Evolutionary conservation across 2,113 vertebrate genomes (phyloP).

Genomic region (Campylomormyrus numenius): DNA sequence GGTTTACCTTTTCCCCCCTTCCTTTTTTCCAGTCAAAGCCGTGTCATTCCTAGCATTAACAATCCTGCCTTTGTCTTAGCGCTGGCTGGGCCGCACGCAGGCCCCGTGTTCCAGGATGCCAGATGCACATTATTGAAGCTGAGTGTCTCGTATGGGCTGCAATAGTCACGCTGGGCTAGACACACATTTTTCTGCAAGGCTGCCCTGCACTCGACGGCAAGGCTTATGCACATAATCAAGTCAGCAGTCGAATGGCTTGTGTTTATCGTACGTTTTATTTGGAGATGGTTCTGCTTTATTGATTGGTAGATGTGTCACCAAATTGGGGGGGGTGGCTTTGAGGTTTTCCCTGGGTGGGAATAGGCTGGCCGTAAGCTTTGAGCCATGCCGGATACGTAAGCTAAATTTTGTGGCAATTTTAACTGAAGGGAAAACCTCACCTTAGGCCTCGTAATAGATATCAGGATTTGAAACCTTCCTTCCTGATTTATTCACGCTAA

Average conservation of each 20-base stretch:
- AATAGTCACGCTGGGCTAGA: neutral
- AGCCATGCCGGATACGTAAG: neutral
- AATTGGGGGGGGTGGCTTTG: neutral
- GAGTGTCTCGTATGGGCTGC: neutral
- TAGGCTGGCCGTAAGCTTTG: neutral
- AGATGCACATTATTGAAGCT: slow-evolving; percentile 5
- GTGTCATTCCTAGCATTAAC: neutral
- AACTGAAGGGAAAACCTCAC: neutral
- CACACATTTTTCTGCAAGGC: neutral
- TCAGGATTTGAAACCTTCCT: neutral
- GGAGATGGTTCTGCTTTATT: neutral
- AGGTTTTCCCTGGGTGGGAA: neutral
- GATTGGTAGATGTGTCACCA: neutral
- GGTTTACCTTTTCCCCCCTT: neutral
- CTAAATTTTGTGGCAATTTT: neutral
- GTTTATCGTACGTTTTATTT: neutral
- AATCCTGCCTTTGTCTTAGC: slow-evolving; percentile 2
- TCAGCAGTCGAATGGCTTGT: neutral
- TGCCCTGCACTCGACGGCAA: neutral
- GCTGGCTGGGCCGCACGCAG: neutral
- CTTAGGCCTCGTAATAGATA: neutral
- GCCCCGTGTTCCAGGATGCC: neutral
- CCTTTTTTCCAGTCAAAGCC: neutral
- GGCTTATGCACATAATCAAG: neutral
- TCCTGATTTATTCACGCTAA: neutral